These are phyloP conservation scores for Drosophila neotestacea DNA, from an alignment of 2,888 invertebrate genomes.

Conservation along the genomic window DNA sequence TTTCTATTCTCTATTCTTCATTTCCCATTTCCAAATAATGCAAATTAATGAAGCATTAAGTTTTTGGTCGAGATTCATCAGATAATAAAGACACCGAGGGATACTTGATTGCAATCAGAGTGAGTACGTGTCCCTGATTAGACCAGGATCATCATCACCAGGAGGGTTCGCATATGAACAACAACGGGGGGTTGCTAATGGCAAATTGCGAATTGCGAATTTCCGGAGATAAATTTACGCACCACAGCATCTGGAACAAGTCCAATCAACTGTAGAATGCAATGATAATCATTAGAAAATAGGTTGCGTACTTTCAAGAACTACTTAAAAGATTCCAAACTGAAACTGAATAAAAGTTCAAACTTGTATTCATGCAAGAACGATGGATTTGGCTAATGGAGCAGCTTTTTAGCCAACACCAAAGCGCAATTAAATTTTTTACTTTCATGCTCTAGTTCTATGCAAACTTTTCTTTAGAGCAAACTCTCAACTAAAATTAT, in stretches of 20 bases:
- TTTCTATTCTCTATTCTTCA: conserved; percentile 11
- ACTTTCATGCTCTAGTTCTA: neutral
- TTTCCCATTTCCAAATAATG: conserved; percentile 31
- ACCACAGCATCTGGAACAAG: conserved; percentile 56
- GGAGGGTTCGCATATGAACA: conserved; percentile 25
- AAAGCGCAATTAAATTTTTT: too few species aligned
- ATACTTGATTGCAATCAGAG: conserved; percentile 69
- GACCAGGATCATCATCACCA: conserved; percentile 32
- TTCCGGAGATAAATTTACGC: conserved; percentile 71
- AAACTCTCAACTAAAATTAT: neutral
- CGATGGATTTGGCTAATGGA: too few species aligned
- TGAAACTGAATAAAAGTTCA: too few species aligned
- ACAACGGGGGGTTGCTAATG: conserved; percentile 62
- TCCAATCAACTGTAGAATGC: conserved; percentile 62
- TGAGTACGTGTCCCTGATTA: conserved; percentile 57
- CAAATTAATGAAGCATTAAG: conserved; percentile 72
- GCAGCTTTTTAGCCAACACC: too few species aligned
- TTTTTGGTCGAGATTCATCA: conserved; percentile 43
- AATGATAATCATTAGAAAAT: neutral
- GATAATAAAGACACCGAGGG: conserved; percentile 55
- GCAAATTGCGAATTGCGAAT: conserved; percentile 48
- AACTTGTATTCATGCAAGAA: too few species aligned
- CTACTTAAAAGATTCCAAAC: neutral
- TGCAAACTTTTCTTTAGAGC: neutral
- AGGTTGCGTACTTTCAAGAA: neutral